Conservation (phyloP, 2,113 vertebrate species). For the Eulemur rufifrons region DNA sequence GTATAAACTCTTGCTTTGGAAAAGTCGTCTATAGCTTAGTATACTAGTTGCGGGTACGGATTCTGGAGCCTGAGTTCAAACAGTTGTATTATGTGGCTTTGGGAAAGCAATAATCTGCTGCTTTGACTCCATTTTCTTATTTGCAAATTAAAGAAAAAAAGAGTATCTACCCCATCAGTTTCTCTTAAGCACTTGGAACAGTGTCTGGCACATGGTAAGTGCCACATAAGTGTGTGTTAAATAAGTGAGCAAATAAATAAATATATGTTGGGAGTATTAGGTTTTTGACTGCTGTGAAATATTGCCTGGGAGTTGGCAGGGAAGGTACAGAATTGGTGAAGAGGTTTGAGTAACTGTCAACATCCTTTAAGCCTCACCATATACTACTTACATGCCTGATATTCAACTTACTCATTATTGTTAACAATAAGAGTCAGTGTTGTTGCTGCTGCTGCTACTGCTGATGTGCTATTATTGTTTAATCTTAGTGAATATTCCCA, state of each 20-base stretch:
- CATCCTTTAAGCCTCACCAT: neutral
- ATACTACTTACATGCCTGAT: neutral
- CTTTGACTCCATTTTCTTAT: neutral
- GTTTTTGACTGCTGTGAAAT: neutral
- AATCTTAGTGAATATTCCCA: neutral
- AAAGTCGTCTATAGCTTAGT: neutral
- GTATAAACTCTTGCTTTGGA: neutral
- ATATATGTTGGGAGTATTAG: neutral
- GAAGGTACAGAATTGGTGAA: neutral
- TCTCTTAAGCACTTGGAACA: conserved; percentile 2
- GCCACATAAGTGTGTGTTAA: neutral
- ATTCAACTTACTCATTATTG: neutral
- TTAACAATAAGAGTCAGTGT: neutral
- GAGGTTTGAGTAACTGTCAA: neutral
- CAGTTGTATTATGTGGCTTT: neutral
- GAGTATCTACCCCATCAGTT: neutral
- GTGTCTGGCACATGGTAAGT: neutral
- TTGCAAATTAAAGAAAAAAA: neutral
- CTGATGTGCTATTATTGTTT: neutral
- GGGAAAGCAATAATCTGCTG: neutral
- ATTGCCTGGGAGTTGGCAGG: neutral
- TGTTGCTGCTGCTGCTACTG: neutral
- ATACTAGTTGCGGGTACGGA: neutral
- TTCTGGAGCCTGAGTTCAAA: neutral
- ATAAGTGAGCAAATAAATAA: neutral